Percentiles rank a stretch among this genome's conserved stretches.
Conservation (phyloP, 1,140 invertebrate species). For the Limonius californicus region DNA sequence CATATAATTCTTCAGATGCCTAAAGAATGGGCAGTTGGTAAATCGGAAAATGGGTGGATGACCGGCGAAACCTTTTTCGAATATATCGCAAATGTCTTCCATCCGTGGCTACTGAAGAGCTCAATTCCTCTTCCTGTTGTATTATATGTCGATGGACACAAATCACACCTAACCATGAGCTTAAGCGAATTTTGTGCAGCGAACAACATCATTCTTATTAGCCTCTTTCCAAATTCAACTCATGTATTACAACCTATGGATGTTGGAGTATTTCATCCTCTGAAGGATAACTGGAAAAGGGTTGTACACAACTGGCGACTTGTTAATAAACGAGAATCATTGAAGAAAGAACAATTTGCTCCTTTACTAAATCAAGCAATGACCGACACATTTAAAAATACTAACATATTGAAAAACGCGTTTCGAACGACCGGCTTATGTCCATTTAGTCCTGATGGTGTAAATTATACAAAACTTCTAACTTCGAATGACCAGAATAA, state of each 20-base stretch:
- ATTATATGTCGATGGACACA: conserved; percentile 17
- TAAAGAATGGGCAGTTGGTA: conserved; percentile 41
- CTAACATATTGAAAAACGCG: no score
- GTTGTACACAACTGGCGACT: background rate
- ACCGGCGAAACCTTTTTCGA: conserved; percentile 43
- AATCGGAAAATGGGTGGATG: conserved; percentile 42
- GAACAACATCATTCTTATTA: conserved; percentile 44
- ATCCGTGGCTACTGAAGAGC: conserved; percentile 36
- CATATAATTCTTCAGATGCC: background rate
- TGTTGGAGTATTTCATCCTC: background rate
- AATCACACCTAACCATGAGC: no score
- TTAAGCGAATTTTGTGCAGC: conserved; percentile 41
- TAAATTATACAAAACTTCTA: no score
- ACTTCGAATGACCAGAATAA: no score
- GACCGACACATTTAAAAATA: no score
- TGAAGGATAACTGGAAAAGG: conserved; percentile 6
- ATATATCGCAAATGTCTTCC: conserved; percentile 44
- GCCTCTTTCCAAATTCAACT: conserved; percentile 45
- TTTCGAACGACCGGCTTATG: no score
- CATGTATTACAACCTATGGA: conserved; percentile 38
- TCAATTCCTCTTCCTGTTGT: conserved; percentile 38
- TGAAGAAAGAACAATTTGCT: background rate
- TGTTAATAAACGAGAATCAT: background rate
- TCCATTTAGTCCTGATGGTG: no score
- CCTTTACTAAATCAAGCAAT: background rate